Conservation (phyloP, 2,113 vertebrate genomes). For the Candoia aspera region DNA sequence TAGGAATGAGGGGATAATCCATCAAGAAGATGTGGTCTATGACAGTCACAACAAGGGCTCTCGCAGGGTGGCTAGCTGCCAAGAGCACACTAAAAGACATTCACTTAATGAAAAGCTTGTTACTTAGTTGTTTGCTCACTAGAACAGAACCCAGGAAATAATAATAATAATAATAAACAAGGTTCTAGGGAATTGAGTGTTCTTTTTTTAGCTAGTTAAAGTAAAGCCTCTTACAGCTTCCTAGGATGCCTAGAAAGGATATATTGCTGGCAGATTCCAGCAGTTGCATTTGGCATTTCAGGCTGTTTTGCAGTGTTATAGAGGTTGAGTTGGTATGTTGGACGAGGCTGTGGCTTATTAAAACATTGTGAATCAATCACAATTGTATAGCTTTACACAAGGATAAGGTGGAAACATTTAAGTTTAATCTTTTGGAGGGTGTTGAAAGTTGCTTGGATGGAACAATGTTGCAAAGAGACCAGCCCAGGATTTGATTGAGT, state of each 20-base stretch:
- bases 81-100: neutral
- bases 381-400: neutral
- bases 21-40: constrained; percentile 1
- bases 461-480: neutral
- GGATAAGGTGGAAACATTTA: neutral
- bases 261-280: neutral
- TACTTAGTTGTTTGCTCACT: neutral
- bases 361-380: neutral
- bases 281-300: neutral
- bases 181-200: neutral
- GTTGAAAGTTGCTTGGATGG: neutral
- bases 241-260: neutral
- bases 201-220: neutral
- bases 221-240: neutral
- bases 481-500: neutral
- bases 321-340: neutral
- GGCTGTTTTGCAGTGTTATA: neutral
- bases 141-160: neutral
- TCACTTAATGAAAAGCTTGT: neutral
- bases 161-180: constrained; percentile 1
- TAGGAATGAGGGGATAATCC: neutral
- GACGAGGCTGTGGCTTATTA: neutral
- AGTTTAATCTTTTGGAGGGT: neutral
- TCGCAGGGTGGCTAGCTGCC: neutral
- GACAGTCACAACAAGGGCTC: neutral